phyloP scores from a whole-genome alignment of 2,888 invertebrate species.

The Pelosia muscerda region DNA sequence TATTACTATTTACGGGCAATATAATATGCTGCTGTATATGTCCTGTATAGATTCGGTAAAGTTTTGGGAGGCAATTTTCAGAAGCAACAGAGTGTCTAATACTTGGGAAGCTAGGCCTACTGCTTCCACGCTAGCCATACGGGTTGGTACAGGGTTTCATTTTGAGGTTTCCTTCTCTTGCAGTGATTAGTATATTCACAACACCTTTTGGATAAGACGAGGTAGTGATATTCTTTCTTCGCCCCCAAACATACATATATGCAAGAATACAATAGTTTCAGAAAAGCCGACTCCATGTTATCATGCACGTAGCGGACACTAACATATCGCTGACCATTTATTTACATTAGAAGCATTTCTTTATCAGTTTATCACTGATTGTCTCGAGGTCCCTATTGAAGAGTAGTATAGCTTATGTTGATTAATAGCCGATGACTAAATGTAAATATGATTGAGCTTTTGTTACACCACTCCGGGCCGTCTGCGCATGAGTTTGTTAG shows the following conservation, averaged over 20 bases:
- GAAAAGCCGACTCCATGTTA: constrained; percentile 58
- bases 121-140: no score
- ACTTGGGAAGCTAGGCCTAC: no score
- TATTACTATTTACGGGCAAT: no score
- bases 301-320: constrained; percentile 64
- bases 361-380: constrained; percentile 84
- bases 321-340: constrained; percentile 83
- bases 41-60: no score
- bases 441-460: constrained; percentile 81
- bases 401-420: constrained; percentile 67
- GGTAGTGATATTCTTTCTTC: no score
- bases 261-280: not conserved
- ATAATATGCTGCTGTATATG: no score
- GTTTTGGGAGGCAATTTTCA: no score
- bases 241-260: not conserved
- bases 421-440: constrained; percentile 78
- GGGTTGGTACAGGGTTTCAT: no score
- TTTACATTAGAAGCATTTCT: constrained; percentile 86
- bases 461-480: constrained; percentile 56
- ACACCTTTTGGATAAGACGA: no score
- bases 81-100: no score
- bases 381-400: constrained; percentile 75
- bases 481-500: constrained; percentile 61
- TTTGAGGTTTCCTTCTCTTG: no score
- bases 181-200: no score